Evolutionary conservation across 2,113 vertebrate genomes (phyloP).

Genomic region (Trogon surrucura): DNA sequence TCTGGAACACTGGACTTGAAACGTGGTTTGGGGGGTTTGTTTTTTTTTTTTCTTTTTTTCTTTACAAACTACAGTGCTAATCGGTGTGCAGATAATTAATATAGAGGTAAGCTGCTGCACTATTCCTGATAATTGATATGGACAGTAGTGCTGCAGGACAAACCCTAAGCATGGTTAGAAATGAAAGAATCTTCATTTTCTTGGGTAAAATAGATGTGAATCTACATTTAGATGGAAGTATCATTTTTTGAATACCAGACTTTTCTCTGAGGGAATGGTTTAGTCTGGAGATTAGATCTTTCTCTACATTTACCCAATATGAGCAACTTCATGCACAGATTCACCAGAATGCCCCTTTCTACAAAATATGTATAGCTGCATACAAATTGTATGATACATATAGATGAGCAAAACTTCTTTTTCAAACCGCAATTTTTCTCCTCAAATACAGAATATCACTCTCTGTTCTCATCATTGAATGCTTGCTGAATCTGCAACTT

Average conservation of each 20-base stretch:
- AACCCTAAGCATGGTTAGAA: not conserved
- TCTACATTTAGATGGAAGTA: not conserved
- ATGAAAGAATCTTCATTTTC: not conserved
- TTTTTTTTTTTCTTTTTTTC: not conserved
- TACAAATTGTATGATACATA: not conserved
- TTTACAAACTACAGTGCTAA: not conserved
- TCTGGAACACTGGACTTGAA: not conserved
- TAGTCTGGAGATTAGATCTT: not conserved
- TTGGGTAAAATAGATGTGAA: not conserved
- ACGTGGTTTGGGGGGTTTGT: rapidly evolving
- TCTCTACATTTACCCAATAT: not conserved
- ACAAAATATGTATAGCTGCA: not conserved
- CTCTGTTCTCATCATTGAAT: not conserved
- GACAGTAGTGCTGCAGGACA: not conserved
- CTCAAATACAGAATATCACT: not conserved
- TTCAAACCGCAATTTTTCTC: not conserved
- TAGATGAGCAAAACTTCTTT: not conserved
- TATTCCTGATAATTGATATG: not conserved
- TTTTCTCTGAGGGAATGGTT: not conserved
- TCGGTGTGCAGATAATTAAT: not conserved
- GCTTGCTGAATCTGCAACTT: not conserved
- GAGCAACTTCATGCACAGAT: not conserved
- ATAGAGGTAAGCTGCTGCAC: not conserved
- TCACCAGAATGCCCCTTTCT: not conserved
- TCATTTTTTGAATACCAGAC: not conserved